phyloP scores from a whole-genome alignment of 2,113 vertebrate genomes.

The Aix galericulata region DNA sequence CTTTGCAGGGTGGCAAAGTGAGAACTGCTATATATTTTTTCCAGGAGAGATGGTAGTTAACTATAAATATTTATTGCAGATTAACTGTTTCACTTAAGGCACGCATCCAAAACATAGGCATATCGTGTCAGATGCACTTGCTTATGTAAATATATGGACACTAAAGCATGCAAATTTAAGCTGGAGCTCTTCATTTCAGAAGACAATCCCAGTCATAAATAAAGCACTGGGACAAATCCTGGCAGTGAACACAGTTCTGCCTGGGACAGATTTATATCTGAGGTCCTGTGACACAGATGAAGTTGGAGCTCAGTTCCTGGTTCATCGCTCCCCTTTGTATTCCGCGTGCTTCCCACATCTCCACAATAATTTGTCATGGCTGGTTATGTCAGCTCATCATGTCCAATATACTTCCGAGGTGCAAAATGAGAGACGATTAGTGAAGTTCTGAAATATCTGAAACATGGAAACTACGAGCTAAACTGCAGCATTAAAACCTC shows the following conservation, averaged over 20 bases:
- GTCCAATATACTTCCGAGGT: not conserved
- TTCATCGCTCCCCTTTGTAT: not conserved
- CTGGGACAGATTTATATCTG: not conserved
- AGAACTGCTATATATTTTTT: not conserved
- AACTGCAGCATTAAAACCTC: not conserved
- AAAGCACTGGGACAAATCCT: not conserved
- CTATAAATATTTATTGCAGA: not conserved
- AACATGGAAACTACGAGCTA: not conserved
- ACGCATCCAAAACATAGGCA: fast-evolving
- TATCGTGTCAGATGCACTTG: not conserved
- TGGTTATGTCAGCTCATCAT: not conserved
- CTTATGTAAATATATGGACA: not conserved
- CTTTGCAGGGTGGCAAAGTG: not conserved
- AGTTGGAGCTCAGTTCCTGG: not conserved
- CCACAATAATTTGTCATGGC: fast-evolving
- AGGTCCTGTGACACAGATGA: not conserved
- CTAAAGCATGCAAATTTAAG: not conserved
- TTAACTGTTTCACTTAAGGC: not conserved
- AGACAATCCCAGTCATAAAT: not conserved
- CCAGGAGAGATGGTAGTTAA: not conserved
- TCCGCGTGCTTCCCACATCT: not conserved
- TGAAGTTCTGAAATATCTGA: not conserved
- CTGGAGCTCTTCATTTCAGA: not conserved
- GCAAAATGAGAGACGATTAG: not conserved
- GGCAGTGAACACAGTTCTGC: not conserved